Percentiles rank a stretch among this genome's conserved stretches.
Evolutionary conservation across 2,113 vertebrate species (phyloP).

Genomic region (Isurus oxyrinchus): DNA sequence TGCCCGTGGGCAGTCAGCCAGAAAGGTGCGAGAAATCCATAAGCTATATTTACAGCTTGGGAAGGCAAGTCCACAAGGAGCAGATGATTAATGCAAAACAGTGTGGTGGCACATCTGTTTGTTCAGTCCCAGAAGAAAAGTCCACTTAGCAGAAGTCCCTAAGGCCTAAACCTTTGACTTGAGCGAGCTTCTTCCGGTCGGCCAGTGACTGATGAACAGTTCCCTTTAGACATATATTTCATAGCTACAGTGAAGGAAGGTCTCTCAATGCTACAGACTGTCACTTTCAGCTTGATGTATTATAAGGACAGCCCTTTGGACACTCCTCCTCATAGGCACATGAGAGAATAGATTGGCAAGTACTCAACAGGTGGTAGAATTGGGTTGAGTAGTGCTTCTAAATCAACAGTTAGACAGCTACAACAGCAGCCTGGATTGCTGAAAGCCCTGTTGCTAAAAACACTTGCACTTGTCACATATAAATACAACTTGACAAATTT

Average conservation of each 20-base stretch:
- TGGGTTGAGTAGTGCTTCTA: not conserved
- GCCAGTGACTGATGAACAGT: slow-evolving; percentile 22
- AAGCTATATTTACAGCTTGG: not conserved
- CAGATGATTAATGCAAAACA: slow-evolving; percentile 24
- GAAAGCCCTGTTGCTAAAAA: not conserved
- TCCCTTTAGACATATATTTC: not conserved
- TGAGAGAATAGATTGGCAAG: not conserved
- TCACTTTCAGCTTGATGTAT: not conserved
- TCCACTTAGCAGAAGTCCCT: slow-evolving; percentile 19
- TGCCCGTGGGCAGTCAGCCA: not conserved
- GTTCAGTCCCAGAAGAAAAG: slow-evolving; percentile 10
- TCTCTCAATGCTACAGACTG: slow-evolving; percentile 8
- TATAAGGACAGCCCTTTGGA: not conserved
- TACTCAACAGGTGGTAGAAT: not conserved
- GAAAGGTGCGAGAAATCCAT: not conserved
- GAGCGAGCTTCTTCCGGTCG: not conserved
- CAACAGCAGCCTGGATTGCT: not conserved
- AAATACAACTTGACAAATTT: not conserved
- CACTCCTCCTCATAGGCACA: not conserved
- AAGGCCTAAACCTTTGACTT: not conserved
- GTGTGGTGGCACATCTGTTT: not conserved
- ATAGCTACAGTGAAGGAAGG: not conserved
- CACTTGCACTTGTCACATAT: not conserved
- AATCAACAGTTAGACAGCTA: not conserved
- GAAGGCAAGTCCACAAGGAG: not conserved